phyloP scores from a whole-genome alignment of 2,888 invertebrate genomes.

The Eupithecia insigniata region DNA sequence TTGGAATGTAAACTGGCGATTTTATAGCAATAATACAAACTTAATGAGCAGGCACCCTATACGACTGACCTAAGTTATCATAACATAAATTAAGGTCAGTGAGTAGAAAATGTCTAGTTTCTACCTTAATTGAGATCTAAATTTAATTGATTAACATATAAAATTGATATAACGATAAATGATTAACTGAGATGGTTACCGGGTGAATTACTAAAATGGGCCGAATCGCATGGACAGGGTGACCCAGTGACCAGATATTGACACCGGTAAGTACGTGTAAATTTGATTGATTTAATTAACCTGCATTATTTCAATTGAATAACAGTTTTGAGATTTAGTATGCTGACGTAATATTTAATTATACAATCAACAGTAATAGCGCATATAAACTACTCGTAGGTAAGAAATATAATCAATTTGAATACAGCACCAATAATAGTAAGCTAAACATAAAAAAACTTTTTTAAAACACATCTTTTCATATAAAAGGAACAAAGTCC shows the following conservation, averaged over 20 bases:
- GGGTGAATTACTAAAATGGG: not conserved
- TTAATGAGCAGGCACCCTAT: not conserved
- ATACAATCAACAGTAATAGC: not conserved
- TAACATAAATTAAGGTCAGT: not conserved
- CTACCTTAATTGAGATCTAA: conserved; percentile 29
- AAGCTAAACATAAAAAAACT: too few species aligned
- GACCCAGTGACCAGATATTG: not conserved
- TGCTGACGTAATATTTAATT: not conserved
- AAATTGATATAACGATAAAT: not conserved
- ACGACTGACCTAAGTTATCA: not conserved
- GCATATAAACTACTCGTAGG: not conserved
- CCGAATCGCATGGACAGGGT: not conserved
- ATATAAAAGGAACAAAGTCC: too few species aligned
- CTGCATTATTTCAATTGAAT: not conserved
- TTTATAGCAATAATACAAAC: not conserved
- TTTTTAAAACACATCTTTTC: too few species aligned
- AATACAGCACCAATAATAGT: not conserved
- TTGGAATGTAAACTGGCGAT: conserved; percentile 23
- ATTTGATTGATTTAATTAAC: conserved; percentile 3
- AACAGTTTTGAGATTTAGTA: conserved; percentile 1
- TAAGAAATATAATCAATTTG: not conserved
- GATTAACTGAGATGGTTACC: not conserved
- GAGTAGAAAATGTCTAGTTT: not conserved
- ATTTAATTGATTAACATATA: conserved; percentile 18
- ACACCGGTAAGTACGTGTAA: not conserved